Percentiles rank a stretch among this genome's conserved stretches.
phyloP scores from a whole-genome alignment of 2,797 vertebrate species.

The Centropyge bicolor region DNA sequence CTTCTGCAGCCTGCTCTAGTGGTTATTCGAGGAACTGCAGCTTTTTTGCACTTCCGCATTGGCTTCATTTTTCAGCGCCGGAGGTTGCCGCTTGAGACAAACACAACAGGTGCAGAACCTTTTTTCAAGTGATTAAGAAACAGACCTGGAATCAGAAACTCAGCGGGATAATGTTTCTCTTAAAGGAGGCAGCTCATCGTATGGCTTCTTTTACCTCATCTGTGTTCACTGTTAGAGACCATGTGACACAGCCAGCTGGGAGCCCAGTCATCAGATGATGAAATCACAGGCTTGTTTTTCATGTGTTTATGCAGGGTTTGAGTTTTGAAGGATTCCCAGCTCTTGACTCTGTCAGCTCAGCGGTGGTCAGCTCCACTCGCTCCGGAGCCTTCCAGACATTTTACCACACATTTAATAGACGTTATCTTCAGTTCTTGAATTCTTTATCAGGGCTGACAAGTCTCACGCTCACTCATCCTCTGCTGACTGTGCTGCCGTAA shows the following conservation, averaged over 20 bases:
- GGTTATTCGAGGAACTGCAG: too few relatives aligned
- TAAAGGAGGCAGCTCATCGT: constrained; percentile 36
- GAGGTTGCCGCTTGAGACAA: too few relatives aligned
- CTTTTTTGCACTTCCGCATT: too few relatives aligned
- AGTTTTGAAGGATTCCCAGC: background rate
- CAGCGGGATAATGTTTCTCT: constrained; percentile 32
- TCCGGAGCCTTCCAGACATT: background rate
- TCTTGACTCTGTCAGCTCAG: background rate
- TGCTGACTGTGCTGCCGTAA: background rate
- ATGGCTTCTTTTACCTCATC: constrained; percentile 36
- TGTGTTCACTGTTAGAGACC: constrained; percentile 36
- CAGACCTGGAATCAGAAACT: constrained; percentile 35
- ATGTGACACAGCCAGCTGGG: constrained; percentile 18
- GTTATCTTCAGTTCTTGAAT: background rate
- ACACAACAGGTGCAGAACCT: constrained; percentile 56
- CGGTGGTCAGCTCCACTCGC: background rate
- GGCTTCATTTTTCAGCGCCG: too few relatives aligned
- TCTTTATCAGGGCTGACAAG: background rate
- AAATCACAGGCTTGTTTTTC: background rate
- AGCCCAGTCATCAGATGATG: background rate
- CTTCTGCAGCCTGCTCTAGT: too few relatives aligned
- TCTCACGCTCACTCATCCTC: background rate
- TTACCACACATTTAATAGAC: background rate
- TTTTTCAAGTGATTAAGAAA: constrained; percentile 51
- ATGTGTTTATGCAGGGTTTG: background rate